A percentile compares a stretch with the other conserved stretches of the same genome.
These are phyloP conservation scores for Oreochromis grahami DNA, from an alignment of 2,797 vertebrate genomes.

Conservation along the genomic window DNA sequence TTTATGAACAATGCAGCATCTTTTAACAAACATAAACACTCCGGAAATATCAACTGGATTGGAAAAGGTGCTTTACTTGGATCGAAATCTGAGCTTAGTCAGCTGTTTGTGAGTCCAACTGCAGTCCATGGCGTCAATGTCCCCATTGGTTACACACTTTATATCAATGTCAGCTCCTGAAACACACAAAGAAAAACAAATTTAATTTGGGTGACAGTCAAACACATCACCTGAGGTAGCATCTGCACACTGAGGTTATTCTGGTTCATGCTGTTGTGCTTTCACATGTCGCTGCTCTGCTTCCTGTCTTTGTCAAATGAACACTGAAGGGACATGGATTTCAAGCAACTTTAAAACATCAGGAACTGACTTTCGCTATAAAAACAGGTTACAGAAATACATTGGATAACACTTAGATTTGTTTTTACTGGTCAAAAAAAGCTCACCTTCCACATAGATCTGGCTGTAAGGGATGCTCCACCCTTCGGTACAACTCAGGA, in stretches of 20 bases:
- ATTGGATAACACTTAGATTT: not conserved
- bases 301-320: slow-evolving; percentile 39
- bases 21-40: not conserved
- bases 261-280: not conserved
- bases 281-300: not conserved
- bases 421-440: not conserved
- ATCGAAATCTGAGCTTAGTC: slow-evolving; percentile 56
- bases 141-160: slow-evolving; percentile 83
- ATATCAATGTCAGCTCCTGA: slow-evolving; percentile 67
- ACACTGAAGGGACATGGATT: not conserved
- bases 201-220: not conserved
- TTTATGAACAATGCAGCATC: not conserved
- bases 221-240: not conserved
- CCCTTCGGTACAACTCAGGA: slow-evolving; percentile 82
- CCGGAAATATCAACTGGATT: not conserved
- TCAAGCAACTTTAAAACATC: not conserved
- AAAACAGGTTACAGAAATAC: not conserved
- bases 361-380: not conserved
- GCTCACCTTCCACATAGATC: slow-evolving; percentile 86
- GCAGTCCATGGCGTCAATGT: slow-evolving; percentile 85
- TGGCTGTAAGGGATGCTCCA: slow-evolving; percentile 83
- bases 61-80: slow-evolving; percentile 48
- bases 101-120: slow-evolving; percentile 78
- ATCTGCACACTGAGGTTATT: not conserved
- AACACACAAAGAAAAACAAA: not conserved